A percentile compares a stretch with the other conserved stretches of the same genome.
These are phyloP conservation scores for Eospalax fontanierii DNA, from an alignment of 2,797 vertebrate genomes.

Conservation along the genomic window DNA sequence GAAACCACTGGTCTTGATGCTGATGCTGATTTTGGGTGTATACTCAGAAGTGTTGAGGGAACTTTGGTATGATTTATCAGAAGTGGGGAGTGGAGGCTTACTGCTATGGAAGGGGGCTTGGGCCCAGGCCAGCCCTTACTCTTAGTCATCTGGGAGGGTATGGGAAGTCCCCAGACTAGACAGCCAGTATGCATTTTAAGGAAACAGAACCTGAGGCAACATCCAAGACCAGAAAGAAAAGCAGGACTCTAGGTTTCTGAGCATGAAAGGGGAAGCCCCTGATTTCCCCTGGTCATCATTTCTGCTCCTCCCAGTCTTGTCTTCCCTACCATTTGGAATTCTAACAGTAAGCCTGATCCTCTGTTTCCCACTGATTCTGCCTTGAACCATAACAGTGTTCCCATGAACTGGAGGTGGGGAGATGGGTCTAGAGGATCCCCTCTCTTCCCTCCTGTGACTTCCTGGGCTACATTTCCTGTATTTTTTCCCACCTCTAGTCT, in stretches of 20 bases:
- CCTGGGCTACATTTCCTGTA: conserved; percentile 60
- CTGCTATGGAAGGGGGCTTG: background rate
- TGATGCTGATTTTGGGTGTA: background rate
- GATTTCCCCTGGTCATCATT: background rate
- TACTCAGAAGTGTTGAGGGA: background rate
- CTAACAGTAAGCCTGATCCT: background rate
- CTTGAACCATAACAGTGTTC: conserved; percentile 22
- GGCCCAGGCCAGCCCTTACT: background rate
- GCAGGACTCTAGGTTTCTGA: background rate
- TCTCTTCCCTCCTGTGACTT: conserved; percentile 44
- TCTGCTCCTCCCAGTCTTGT: background rate
- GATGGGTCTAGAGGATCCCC: conserved; percentile 14
- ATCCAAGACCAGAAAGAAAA: conserved; percentile 14
- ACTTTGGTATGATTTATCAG: background rate
- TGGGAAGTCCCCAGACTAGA: background rate
- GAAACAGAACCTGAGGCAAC: conserved; percentile 51
- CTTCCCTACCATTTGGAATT: conserved; percentile 33
- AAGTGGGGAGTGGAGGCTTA: background rate
- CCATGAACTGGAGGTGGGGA: background rate
- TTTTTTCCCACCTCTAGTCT: conserved; percentile 53
- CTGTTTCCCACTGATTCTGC: background rate
- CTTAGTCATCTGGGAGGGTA: background rate
- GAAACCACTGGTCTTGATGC: conserved; percentile 11
- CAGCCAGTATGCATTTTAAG: background rate
- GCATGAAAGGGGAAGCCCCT: background rate